Percentiles rank a stretch among this genome's conserved stretches.
Conservation (phyloP, 1,140 invertebrate genomes). For the Drosophila nannoptera region DNA sequence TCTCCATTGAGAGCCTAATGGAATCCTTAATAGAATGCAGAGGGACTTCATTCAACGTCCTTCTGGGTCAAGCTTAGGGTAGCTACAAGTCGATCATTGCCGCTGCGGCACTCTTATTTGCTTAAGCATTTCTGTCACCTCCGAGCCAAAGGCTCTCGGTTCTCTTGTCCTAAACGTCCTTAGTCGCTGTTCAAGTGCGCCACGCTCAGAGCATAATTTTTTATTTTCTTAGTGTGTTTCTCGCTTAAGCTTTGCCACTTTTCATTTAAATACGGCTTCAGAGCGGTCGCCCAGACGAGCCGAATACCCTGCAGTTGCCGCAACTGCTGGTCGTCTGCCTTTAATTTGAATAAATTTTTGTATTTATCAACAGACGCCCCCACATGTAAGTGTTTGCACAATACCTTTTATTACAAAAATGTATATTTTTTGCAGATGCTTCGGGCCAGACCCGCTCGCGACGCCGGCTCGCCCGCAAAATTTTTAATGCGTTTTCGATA, state of each 20-base stretch:
- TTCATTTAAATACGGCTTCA: neutral
- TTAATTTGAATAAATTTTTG: neutral
- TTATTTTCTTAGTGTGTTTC: neutral
- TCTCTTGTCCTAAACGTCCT: conserved; percentile 10
- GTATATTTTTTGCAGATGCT: neutral
- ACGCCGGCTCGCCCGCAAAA: conserved; percentile 16
- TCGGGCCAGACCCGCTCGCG: neutral
- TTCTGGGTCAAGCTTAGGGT: too few species aligned
- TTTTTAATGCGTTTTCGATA: conserved; percentile 66
- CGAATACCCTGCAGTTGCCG: neutral
- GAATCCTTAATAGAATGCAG: too few species aligned
- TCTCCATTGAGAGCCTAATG: too few species aligned
- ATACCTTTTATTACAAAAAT: conserved; percentile 25
- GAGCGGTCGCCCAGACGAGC: conserved; percentile 4
- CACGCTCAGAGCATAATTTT: conserved; percentile 22
- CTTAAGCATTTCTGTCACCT: conserved; percentile 6
- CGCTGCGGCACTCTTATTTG: neutral
- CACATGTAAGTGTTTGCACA: neutral
- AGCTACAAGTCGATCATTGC: too few species aligned
- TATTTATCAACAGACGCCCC: conserved; percentile 1
- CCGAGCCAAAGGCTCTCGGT: neutral
- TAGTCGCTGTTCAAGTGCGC: conserved; percentile 43
- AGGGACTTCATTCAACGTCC: too few species aligned
- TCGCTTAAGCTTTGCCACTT: conserved; percentile 24
- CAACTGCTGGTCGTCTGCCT: neutral